phyloP scores from a whole-genome alignment of 2,888 invertebrate genomes.

The Idaea biselata region DNA sequence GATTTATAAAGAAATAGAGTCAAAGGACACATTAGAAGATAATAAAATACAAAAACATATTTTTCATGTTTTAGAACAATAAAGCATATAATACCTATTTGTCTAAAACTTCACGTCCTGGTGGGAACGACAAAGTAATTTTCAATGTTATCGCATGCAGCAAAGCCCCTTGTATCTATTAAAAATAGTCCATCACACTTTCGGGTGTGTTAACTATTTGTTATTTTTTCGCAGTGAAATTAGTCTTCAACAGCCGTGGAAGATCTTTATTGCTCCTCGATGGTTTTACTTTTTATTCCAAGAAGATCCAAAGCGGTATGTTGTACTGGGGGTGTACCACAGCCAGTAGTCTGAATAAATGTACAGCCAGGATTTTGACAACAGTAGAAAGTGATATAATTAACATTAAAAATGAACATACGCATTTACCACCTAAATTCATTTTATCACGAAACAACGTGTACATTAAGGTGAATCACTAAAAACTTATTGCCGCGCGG shows the following conservation, averaged over 20 bases:
- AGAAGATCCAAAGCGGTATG: not conserved
- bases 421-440: slow-evolving; percentile 10
- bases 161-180: no score
- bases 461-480: not conserved
- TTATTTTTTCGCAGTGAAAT: not conserved
- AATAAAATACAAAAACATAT: no score
- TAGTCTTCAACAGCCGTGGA: not conserved
- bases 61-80: no score
- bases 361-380: not conserved
- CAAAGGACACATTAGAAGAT: no score
- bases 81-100: no score
- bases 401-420: slow-evolving; percentile 5
- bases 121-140: no score
- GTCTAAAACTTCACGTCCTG: no score
- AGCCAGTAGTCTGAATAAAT: not conserved
- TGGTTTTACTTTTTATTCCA: not conserved
- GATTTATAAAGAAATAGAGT: no score
- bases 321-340: not conserved
- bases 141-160: no score
- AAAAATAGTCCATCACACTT: no score
- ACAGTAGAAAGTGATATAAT: not conserved
- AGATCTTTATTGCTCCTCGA: not conserved
- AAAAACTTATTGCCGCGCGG: no score
- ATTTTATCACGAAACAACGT: not conserved
- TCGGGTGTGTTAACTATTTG: no score